Evolutionary conservation across 2,797 vertebrate genomes (phyloP), one percentile per base, ranked within the genome.

Genomic region (Harpagifer antarcticus): DNA sequence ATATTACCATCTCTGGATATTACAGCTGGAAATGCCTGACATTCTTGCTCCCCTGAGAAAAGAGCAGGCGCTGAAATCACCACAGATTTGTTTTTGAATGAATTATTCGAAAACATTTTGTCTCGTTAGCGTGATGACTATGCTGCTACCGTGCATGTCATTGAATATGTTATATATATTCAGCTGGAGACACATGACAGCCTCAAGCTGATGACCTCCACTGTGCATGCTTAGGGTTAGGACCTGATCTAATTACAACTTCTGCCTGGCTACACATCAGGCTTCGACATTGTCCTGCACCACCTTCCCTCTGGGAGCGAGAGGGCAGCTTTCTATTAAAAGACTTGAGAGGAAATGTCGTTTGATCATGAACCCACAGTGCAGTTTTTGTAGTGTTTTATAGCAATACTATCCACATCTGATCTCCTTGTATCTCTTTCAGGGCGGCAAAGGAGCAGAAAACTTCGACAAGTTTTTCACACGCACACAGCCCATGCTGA

Each of bases 391-490:
- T 27, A 27, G 27, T 15, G 5, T 8, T 44, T 45, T 3, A 23
- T 6, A 52, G 9, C 1, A 2, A 10, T 44, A 17, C 4, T 64
- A 11, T 23, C 37, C 58, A 40, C 14, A 31, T 74, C 64, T 76
- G 42, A 73, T 27, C 1, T n/a, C 27, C 5, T 45, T 27, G 53
- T 4, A 63, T 78, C 54, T 70, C 68, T 86, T 76, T 61, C 95
- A 99, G 98, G 96, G 98, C 1, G 98, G 98, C 89, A 99, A 98
- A 93, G 97, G 95, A 37, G 98, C 98, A 0, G 98, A 99, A 83
- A 99, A 99, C 94, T 99, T 99, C 0, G 98, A 99, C 89, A 99
- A 99, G 88, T 99, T 99, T 92, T 99, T 99, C 90, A 99, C 98
- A 0, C 96, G 98, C 71, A 97, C 97, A 17, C 98, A 99, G 79